These are phyloP conservation scores for Merops nubicus DNA, from an alignment of 2,113 vertebrate species.

Conservation along the genomic window DNA sequence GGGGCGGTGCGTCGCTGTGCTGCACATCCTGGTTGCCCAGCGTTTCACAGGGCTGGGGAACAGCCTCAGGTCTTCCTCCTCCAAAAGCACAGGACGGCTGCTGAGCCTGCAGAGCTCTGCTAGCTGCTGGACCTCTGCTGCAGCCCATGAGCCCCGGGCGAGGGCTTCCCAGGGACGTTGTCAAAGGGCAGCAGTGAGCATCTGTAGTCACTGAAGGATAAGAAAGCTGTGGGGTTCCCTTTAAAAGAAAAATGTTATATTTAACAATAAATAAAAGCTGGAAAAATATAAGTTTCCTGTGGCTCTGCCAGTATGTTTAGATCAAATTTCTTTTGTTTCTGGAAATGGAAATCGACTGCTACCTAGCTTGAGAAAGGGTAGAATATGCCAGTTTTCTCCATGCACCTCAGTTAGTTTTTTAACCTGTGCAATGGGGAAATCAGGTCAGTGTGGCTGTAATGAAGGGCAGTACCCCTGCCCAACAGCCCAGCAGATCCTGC, in stretches of 20 bases:
- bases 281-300: neutral
- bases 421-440: neutral
- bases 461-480: neutral
- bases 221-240: neutral
- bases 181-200: neutral
- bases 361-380: neutral
- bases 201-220: fast-evolving
- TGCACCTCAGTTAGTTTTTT: neutral
- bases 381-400: neutral
- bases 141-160: fast-evolving
- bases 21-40: neutral
- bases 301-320: neutral
- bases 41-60: neutral
- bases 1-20: neutral
- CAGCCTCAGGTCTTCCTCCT: neutral
- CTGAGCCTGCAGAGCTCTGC: neutral
- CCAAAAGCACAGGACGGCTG: neutral
- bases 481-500: neutral
- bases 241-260: neutral
- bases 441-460: fast-evolving
- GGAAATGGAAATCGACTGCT: neutral
- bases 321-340: neutral
- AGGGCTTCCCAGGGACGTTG: neutral
- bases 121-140: neutral
- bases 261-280: neutral